Evolutionary conservation across 2,888 invertebrate species (phyloP), one percentile per base, ranked within the genome.

Genomic region (Coenonympha arcania): DNA sequence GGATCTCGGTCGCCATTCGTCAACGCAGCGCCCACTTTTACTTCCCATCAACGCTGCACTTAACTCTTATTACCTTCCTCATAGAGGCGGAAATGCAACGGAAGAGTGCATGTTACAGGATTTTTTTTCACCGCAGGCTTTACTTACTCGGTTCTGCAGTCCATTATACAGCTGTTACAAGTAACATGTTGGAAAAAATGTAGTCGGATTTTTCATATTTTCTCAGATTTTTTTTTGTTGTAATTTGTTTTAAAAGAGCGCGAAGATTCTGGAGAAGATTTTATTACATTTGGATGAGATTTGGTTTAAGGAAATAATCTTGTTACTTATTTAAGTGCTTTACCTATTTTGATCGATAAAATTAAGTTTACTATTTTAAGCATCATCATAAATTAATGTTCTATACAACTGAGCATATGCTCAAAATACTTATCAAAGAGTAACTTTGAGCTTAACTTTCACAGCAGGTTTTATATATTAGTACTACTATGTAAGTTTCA

Each of bases 1-100:
- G 69, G 66, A 66, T 62, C 59, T 56, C 60, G 62, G 61, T 60
- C 60, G 59, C 60, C 65, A 66, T 68, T 63, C 65, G 69, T 66
- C 66, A 67, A 48, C 60, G 55, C 44, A 44, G 50, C 43, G 49
- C 49, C 31, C 44, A 55, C 54, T 56, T 58, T 58, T 58, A 54
- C 48, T 53, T 56, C 45, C 54, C 56, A 56, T 56, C 54, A 54
- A 37, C 37, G 31, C 43, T 30, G 30, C 28, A 16, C 15, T 37
- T 28, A 22, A 22, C 40, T 46, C 39, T 41, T 55, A 47, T 6
- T 15, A 3, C 13, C 15, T 9, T 28, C 9, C 6, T 8, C 19
- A 55, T 50, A 53, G 53, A 31, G 13, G 31, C 30, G 22, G 18
- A 18, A 49, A 43, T 43, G 11, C 20, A 20, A 43, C 30, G 30